phyloP scores from a whole-genome alignment of 1,140 invertebrate species.

The Diabrotica virgifera region DNA sequence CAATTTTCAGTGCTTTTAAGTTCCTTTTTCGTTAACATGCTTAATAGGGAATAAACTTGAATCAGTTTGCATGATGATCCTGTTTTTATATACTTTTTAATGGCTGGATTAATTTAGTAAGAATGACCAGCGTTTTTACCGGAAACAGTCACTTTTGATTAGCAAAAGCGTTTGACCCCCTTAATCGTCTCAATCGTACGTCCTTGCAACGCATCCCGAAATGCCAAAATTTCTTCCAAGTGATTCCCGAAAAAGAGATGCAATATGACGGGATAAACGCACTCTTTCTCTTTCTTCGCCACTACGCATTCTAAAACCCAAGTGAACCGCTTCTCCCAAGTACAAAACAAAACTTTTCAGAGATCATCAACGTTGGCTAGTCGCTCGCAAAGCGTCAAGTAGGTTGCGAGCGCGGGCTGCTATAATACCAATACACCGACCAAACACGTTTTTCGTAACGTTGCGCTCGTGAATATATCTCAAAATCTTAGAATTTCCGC shows the following conservation, averaged over 20 bases:
- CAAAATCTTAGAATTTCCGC: not conserved
- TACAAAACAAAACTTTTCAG: slow-evolving; percentile 1
- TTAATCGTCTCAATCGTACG: not conserved
- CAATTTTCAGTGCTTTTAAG: too few relatives aligned
- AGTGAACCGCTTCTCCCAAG: not conserved
- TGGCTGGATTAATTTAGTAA: too few relatives aligned
- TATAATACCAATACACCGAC: too few relatives aligned
- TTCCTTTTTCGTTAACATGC: too few relatives aligned
- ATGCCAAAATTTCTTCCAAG: not conserved
- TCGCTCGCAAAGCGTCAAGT: not conserved
- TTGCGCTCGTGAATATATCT: too few relatives aligned
- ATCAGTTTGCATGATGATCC: too few relatives aligned
- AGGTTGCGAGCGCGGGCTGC: not conserved
- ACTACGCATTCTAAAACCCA: too few relatives aligned
- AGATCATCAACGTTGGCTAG: not conserved
- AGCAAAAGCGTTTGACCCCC: not conserved
- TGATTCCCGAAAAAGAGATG: not conserved
- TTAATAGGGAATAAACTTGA: too few relatives aligned
- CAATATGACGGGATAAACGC: not conserved
- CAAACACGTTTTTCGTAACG: too few relatives aligned
- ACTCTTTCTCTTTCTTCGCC: too few relatives aligned
- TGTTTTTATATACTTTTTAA: too few relatives aligned
- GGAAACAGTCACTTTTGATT: not conserved
- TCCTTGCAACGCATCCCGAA: not conserved
- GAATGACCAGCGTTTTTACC: too few relatives aligned